Conservation (phyloP, 2,113 vertebrate species). For the Pangasianodon hypophthalmus region DNA sequence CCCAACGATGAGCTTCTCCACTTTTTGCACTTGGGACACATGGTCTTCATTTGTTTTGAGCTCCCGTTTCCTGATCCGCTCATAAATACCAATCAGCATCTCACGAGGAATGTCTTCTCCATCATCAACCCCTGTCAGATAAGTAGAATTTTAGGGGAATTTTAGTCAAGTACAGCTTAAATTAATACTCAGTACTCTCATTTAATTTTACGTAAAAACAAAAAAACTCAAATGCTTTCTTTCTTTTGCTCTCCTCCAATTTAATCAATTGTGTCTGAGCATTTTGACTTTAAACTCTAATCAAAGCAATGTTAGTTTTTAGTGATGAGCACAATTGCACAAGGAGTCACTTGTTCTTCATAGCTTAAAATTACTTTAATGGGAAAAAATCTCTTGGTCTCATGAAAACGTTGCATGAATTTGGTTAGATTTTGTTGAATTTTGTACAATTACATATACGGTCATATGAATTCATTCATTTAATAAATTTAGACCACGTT, state of each 20-base stretch:
- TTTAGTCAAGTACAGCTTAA: neutral
- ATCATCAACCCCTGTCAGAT: constrained; percentile 86
- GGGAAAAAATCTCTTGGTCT: neutral
- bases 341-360: neutral
- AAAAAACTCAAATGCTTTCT: neutral
- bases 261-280: neutral
- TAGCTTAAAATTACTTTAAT: no score
- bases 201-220: neutral
- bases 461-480: no score
- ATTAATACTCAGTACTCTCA: neutral
- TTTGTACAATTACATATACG: neutral
- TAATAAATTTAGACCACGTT: neutral
- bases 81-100: constrained; percentile 93
- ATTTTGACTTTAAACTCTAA: neutral
- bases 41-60: constrained; percentile 97
- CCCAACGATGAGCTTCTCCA: constrained; percentile 96
- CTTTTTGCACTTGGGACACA: constrained; percentile 96
- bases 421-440: neutral
- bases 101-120: constrained; percentile 95
- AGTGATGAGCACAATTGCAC: neutral
- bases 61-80: constrained; percentile 92
- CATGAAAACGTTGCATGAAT: neutral
- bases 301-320: neutral
- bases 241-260: neutral
- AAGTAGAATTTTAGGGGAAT: neutral